Conservation (phyloP, 1,140 invertebrate genomes). For the Rhopalosiphum maidis region DNA sequence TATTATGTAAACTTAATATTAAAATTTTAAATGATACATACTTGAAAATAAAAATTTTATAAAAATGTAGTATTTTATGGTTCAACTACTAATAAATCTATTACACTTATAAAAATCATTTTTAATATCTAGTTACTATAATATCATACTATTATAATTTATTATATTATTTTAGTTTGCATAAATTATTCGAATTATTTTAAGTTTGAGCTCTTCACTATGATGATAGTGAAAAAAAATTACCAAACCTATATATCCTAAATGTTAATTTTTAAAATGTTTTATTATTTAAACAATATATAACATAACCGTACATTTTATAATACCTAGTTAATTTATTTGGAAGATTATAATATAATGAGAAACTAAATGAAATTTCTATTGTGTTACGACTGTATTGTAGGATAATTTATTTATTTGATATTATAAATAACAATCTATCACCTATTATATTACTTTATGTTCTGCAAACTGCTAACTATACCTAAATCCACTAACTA, state of each 20-base stretch:
- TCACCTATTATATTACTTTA: no score
- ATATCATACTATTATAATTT: no score
- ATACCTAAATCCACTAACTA: no score
- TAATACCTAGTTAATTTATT: neutral
- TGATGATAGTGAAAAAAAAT: neutral
- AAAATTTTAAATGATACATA: neutral
- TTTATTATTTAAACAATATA: neutral
- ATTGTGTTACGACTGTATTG: no score
- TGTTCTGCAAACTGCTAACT: no score
- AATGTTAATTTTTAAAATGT: neutral
- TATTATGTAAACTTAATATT: no score
- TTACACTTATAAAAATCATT: neutral
- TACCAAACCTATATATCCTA: neutral
- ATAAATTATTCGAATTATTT: no score
- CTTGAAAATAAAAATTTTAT: neutral
- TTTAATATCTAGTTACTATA: neutral
- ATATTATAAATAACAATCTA: neutral
- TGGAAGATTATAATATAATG: neutral
- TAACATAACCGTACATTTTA: neutral
- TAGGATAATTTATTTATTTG: neutral
- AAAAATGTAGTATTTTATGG: no score
- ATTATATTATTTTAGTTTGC: no score
- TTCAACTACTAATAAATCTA: neutral
- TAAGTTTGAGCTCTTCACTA: no score
- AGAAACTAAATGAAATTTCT: neutral